Conservation (phyloP, 2,888 invertebrate species). For the Ennomos erosarius region DNA sequence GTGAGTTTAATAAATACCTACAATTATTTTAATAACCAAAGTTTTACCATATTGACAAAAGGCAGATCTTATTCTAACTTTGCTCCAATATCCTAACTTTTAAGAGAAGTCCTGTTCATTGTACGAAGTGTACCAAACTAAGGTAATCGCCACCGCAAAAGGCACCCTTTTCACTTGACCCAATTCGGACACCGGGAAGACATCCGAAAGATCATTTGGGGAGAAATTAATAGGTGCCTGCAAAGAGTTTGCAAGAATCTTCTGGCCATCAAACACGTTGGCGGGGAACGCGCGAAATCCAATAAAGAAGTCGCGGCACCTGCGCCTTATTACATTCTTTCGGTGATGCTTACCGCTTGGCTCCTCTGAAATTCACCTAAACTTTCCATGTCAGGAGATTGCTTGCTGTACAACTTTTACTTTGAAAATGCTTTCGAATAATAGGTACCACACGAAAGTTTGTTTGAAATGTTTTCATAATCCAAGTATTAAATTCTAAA, state of each 20-base stretch:
- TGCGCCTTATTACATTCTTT: slow-evolving; percentile 84
- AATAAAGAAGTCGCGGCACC: slow-evolving; percentile 83
- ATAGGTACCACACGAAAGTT: slow-evolving; percentile 72
- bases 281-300: slow-evolving; percentile 81
- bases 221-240: slow-evolving; percentile 70
- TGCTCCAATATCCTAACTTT: slow-evolving; percentile 25
- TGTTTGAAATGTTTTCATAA: slow-evolving; percentile 66
- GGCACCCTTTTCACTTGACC: slow-evolving; percentile 39
- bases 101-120: slow-evolving; percentile 29
- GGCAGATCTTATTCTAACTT: slow-evolving; percentile 23
- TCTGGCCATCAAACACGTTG: slow-evolving; percentile 82
- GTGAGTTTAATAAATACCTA: neutral
- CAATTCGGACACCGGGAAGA: slow-evolving; percentile 37
- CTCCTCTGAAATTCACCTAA: slow-evolving; percentile 68
- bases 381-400: slow-evolving; percentile 78
- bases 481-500: slow-evolving; percentile 56
- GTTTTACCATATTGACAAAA: slow-evolving; percentile 19
- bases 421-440: slow-evolving; percentile 79
- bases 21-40: neutral
- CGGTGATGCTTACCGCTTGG: slow-evolving; percentile 71
- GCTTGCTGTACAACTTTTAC: slow-evolving; percentile 80
- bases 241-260: slow-evolving; percentile 82
- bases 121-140: slow-evolving; percentile 34
- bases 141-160: slow-evolving; percentile 36
- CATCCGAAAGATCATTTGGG: slow-evolving; percentile 60